phyloP scores from a whole-genome alignment of 2,888 invertebrate genomes.

The Amphiduros pacificus region DNA sequence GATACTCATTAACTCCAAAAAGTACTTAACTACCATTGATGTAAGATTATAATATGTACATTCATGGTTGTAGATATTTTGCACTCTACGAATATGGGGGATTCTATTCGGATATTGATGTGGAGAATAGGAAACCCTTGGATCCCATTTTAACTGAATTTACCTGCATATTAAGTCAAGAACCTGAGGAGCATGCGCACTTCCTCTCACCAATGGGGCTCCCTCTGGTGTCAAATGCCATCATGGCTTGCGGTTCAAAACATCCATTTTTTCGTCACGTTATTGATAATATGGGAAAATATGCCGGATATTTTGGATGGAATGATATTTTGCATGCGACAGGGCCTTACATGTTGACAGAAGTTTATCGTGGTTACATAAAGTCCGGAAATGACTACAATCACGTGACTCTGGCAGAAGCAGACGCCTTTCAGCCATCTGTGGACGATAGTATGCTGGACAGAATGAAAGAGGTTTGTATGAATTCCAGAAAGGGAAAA shows the following conservation, averaged over 20 bases:
- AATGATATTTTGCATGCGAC: conserved; percentile 27
- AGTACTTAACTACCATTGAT: neutral
- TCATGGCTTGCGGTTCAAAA: conserved; percentile 26
- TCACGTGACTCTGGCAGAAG: conserved; percentile 16
- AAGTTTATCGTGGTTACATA: conserved; percentile 17
- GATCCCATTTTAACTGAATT: conserved; percentile 22
- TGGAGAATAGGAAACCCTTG: conserved; percentile 46
- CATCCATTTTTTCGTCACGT: conserved; percentile 24
- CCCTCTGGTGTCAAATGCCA: conserved; percentile 29
- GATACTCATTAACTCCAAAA: neutral
- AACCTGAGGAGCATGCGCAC: conserved; percentile 28
- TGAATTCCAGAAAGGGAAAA: conserved; percentile 5
- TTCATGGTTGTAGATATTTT: conserved; percentile 38
- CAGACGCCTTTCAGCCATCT: conserved; percentile 27
- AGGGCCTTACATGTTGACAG: conserved; percentile 25
- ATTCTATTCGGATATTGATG: conserved; percentile 52
- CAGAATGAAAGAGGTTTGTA: conserved; percentile 23
- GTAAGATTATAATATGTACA: neutral
- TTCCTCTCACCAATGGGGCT: conserved; percentile 16
- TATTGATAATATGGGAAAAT: conserved; percentile 14
- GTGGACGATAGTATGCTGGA: conserved; percentile 27
- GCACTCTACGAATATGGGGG: conserved; percentile 53
- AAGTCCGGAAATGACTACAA: neutral
- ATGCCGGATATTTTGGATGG: conserved; percentile 17
- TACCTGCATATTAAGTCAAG: conserved; percentile 27